These are phyloP conservation scores for Rhagonycha fulva DNA, from an alignment of 2,888 invertebrate species.

Conservation along the genomic window DNA sequence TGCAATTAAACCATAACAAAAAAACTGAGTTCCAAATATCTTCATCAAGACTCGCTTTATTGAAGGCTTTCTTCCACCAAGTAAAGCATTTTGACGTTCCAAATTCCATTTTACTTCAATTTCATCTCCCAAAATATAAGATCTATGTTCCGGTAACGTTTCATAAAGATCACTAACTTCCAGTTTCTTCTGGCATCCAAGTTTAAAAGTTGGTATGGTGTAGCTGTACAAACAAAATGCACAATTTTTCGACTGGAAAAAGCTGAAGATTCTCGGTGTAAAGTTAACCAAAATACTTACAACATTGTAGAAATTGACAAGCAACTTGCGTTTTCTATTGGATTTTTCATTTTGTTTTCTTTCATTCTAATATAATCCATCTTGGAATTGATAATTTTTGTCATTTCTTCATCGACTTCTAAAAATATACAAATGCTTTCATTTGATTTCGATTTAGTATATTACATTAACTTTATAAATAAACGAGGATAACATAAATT, in stretches of 20 bases:
- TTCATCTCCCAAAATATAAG: constrained; percentile 65
- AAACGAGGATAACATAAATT: background rate
- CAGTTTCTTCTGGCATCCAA: constrained; percentile 69
- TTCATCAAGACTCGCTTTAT: constrained; percentile 62
- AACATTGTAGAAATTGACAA: background rate
- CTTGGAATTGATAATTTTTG: background rate
- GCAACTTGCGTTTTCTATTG: background rate
- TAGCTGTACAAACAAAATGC: constrained; percentile 60
- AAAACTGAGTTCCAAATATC: constrained; percentile 65
- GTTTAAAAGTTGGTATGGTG: constrained; percentile 69
- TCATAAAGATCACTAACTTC: constrained; percentile 68
- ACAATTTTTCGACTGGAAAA: background rate
- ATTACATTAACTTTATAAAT: background rate
- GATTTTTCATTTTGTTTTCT: background rate
- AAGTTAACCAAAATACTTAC: background rate
- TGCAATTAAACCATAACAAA: constrained; percentile 64
- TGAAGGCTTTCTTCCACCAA: constrained; percentile 60
- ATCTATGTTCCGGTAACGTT: constrained; percentile 70
- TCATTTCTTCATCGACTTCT: background rate
- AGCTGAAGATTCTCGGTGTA: background rate
- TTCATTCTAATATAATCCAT: background rate
- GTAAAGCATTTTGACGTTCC: constrained; percentile 57
- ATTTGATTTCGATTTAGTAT: background rate
- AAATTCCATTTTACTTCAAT: constrained; percentile 66
- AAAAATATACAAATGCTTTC: background rate